These are phyloP conservation scores for Melanchra persicariae DNA, from an alignment of 2,888 invertebrate species.

Conservation along the genomic window DNA sequence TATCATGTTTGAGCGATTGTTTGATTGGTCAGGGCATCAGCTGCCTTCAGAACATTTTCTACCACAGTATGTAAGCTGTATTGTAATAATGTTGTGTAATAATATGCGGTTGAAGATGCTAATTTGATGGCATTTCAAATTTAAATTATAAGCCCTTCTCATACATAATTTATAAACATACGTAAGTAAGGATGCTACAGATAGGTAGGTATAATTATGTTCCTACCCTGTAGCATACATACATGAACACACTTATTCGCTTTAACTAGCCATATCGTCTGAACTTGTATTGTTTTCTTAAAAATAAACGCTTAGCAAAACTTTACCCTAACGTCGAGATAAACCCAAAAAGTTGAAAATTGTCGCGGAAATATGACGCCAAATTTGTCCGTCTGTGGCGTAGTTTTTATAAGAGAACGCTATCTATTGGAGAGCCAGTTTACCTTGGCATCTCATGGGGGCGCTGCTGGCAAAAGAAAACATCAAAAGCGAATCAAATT, in stretches of 20 bases:
- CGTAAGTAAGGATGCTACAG: too few species aligned
- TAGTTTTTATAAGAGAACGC: constrained; percentile 68
- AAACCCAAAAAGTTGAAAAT: constrained; percentile 47
- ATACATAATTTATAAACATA: constrained; percentile 20
- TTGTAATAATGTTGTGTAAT: not conserved
- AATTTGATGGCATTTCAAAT: constrained; percentile 7
- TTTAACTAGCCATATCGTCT: not conserved
- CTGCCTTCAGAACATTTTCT: not conserved
- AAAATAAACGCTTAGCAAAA: constrained; percentile 45
- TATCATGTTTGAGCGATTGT: not conserved
- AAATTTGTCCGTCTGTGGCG: constrained; percentile 66
- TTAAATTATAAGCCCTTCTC: constrained; percentile 5
- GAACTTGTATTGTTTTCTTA: constrained; percentile 12
- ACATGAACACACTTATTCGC: not conserved
- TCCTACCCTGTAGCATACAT: too few species aligned
- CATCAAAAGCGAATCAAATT: constrained; percentile 1
- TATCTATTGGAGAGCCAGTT: constrained; percentile 37
- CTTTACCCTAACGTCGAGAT: constrained; percentile 41
- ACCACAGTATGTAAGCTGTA: not conserved
- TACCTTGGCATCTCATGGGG: constrained; percentile 31
- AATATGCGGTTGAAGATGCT: not conserved
- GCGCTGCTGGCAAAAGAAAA: constrained; percentile 11
- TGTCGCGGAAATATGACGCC: constrained; percentile 62
- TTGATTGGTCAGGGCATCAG: too few species aligned
- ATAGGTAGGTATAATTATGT: too few species aligned